phyloP scores from a whole-genome alignment of 2,888 invertebrate genomes.

The Megaustenia siamemsis region DNA sequence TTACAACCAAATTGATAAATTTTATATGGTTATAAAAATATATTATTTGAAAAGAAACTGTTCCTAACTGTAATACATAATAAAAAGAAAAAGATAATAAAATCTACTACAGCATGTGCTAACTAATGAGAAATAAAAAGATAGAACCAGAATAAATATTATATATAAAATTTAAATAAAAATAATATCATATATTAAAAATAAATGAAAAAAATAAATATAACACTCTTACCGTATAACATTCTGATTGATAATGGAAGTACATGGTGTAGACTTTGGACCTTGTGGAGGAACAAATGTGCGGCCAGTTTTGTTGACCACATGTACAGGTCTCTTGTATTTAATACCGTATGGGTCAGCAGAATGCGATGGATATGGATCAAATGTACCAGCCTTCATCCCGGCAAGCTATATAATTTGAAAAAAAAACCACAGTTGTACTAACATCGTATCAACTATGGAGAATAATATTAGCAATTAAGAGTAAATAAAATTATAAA shows the following conservation, averaged over 20 bases:
- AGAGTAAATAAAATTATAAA: too few relatives aligned
- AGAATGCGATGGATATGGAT: conserved; percentile 79
- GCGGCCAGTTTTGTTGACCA: conserved; percentile 79
- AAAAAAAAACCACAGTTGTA: too few relatives aligned
- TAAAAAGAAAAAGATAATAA: too few relatives aligned
- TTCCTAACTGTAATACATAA: too few relatives aligned
- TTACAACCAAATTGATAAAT: too few relatives aligned
- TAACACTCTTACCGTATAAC: conserved; percentile 73
- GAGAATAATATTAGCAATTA: too few relatives aligned
- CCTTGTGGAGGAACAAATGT: conserved; percentile 78
- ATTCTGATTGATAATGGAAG: conserved; percentile 78
- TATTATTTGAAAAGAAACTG: too few relatives aligned
- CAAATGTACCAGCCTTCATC: conserved; percentile 79
- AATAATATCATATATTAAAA: not conserved
- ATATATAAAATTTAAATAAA: not conserved
- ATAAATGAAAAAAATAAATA: not conserved
- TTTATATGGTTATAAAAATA: too few relatives aligned
- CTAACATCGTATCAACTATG: too few relatives aligned
- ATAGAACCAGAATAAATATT: too few relatives aligned
- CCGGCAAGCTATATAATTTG: conserved; percentile 74
- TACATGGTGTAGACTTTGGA: conserved; percentile 77
- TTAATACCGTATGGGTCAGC: conserved; percentile 75
- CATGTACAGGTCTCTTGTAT: conserved; percentile 69
- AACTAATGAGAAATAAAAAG: too few relatives aligned
- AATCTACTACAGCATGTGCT: too few relatives aligned